Evolutionary conservation across 2,888 invertebrate species (phyloP), one percentile per base, ranked within the genome.

Genomic region (Augiades crinisus): DNA sequence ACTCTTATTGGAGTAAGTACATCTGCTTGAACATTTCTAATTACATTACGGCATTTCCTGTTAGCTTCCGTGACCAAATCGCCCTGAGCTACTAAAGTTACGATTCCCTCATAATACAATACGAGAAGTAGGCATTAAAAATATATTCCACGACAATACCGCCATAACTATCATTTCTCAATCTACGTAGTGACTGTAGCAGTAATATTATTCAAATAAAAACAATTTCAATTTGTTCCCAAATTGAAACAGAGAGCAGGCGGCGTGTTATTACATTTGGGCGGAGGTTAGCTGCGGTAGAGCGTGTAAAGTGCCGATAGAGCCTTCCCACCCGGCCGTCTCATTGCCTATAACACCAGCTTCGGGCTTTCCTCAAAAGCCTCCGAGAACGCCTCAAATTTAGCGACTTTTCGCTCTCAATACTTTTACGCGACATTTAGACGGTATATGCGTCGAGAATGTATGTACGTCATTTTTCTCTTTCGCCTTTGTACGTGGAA

Each of bases 171-270:
- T 64, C 58, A 62, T 64, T 59, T 62, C 60, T 63, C 61, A 61
- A 63, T 63, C 60, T 60, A 54, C 61, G 54, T 59, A 60, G 56
- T 56, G 59, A 68, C 65, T 64, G 64, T 63, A 61, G 64, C 63
- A 69, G 75, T 75, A 81, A 84, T 86, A 82, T 85, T 90, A 90
- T 90, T 90, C 88, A 90, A 90, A 90, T 88, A 90, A 88, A 87
- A 85, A 87, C 90, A 83, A 89, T 90, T 90, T 88, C 90, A 90
- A 90, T 90, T 90, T 90, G 90, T 82, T 81, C 74, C 80, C 79
- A 90, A 90, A 90, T 90, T 90, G 90, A 90, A 90, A 88, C 85
- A 85, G 89, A 85, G 86, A 83, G 77, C 85, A 77, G 82, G 77
- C 81, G 80, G 78, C 80, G 72, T 78, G 84, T 84, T 89, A 89